Conservation (phyloP, 2,797 vertebrate genomes). For the Coluber constrictor region DNA sequence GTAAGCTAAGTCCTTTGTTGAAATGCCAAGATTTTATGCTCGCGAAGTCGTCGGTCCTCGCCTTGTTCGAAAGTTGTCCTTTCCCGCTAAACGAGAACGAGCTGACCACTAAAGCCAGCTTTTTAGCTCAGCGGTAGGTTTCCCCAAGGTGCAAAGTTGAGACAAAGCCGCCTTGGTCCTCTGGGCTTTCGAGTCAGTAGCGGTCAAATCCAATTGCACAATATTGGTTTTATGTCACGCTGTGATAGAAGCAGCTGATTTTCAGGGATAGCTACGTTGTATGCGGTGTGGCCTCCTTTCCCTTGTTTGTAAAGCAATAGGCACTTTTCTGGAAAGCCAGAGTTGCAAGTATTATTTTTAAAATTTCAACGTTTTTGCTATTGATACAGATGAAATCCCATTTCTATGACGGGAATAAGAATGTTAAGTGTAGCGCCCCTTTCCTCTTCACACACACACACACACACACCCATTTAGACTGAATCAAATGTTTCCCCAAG, state of each 20-base stretch:
- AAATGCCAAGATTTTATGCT: constrained; percentile 27
- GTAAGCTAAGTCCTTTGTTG: constrained; percentile 34
- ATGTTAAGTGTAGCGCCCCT: background rate
- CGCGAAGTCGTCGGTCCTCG: background rate
- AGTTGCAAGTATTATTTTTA: constrained; percentile 54
- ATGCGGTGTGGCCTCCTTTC: background rate
- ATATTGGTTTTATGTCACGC: constrained; percentile 60
- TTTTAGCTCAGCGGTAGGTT: constrained; percentile 30
- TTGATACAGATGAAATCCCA: background rate
- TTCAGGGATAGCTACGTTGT: constrained; percentile 60
- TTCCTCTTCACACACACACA: background rate
- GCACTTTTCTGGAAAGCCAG: constrained; percentile 51
- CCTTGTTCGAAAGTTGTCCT: constrained; percentile 19
- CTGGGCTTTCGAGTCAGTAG: constrained; percentile 37
- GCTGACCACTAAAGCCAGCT: background rate
- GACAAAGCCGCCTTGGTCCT: background rate
- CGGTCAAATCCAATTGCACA: constrained; percentile 55
- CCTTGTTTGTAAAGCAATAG: constrained; percentile 57
- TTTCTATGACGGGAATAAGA: background rate
- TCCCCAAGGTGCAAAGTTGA: constrained; percentile 53
- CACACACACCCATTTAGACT: background rate
- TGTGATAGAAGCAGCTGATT: constrained; percentile 54
- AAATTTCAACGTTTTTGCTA: background rate
- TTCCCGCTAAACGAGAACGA: background rate
- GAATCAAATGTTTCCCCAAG: background rate